Base-by-base conservation (phyloP, 2,797 vertebrate genomes). In the Eulemur rubriventer region DNA sequence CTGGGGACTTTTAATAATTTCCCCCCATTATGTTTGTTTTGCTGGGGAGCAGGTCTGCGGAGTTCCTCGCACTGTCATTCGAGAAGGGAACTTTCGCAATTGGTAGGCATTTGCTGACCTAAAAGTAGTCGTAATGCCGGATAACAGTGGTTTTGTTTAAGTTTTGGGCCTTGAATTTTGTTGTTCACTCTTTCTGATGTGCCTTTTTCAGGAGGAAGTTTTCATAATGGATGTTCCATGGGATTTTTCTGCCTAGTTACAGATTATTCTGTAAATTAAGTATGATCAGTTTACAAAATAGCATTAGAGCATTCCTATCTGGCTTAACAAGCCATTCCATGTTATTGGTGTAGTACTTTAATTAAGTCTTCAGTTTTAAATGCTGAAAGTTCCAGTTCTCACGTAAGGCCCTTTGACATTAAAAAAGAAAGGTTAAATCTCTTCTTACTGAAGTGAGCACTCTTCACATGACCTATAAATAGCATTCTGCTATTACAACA, bases 361-460 rank as follows among this genome's bases (percentile, higher is more conserved):
- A 65, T 46, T 57, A 65, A 41, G 75, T 72, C 46, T 91, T 91
- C 50, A 41, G 26, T 67, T 83, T 93, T 55, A 94, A 79, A 50
- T 86, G 26, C 57, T 96, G 67, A 87, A 89, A 67, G 22, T 4
- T 96, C 89, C 92, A 61, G 33, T 96, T 97, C 94, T 98, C 48
- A 80, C 1, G 12, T 96, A 94, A 95, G 95, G 55, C 88, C 96
- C 96, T 98, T 92, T 98, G 97, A 98, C 97, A 97, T 98, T 98
- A 98, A 98, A 89, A 93, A 82, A 94, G 96, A 98, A 98, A 98
- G 97, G 92, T 98, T 98, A 98, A 2, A 72, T 91, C 95, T 96
- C 73, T 97, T 87, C 92, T 96, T 96, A 94, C 72, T 91, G 88
- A 98, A 97, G 88, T 91, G 89, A 98, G 72, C 0, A 35, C 89